Evolutionary conservation across 2,888 invertebrate genomes (phyloP).

Genomic region (Matsumyia berberina): DNA sequence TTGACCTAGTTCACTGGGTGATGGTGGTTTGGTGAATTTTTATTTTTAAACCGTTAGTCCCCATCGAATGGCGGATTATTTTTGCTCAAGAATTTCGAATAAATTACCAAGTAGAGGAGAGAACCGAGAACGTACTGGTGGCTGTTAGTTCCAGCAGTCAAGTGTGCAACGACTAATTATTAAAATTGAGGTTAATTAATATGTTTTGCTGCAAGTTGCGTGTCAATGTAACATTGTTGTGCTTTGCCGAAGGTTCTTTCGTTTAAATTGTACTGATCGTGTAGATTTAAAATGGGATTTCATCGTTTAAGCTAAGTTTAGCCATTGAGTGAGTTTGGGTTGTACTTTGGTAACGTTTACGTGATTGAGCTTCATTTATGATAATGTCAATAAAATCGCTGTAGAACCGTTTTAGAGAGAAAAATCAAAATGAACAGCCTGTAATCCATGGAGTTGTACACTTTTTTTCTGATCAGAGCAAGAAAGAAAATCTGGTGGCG

Average conservation of each 20-base stretch:
- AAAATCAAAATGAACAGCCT: too few relatives aligned
- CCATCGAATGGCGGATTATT: conserved; percentile 6
- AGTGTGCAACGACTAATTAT: conserved; percentile 29
- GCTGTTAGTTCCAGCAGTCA: conserved; percentile 17
- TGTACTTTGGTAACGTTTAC: too few relatives aligned
- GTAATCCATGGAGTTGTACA: too few relatives aligned
- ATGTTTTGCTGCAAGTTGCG: conserved; percentile 42
- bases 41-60: conserved; percentile 47
- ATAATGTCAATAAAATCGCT: too few relatives aligned
- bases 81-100: conserved; percentile 14
- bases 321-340: too few relatives aligned
- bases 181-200: conserved; percentile 69
- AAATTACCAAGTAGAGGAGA: conserved; percentile 10
- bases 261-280: neutral
- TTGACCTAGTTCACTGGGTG: conserved; percentile 66
- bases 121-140: conserved; percentile 1
- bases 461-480: too few relatives aligned
- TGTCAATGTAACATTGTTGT: conserved; percentile 35
- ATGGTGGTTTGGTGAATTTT: conserved; percentile 33
- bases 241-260: conserved; percentile 34
- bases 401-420: too few relatives aligned
- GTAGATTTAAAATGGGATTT: neutral
- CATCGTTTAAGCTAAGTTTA: too few relatives aligned
- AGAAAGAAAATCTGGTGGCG: too few relatives aligned
- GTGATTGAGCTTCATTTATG: too few relatives aligned